phyloP scores from a whole-genome alignment of 1,140 invertebrate genomes.

The Sinonovacula constricta region DNA sequence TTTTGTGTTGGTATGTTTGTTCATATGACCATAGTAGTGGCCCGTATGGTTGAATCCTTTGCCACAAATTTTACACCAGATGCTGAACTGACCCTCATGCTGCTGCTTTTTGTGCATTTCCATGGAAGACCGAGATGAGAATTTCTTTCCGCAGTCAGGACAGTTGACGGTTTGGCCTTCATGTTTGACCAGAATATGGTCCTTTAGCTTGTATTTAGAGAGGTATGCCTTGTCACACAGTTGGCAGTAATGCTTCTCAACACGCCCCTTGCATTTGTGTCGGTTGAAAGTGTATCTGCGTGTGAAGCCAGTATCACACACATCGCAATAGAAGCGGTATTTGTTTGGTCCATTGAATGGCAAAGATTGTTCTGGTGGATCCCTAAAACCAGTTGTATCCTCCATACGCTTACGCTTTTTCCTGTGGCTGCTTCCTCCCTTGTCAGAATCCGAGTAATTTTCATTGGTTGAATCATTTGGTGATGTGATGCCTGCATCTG shows the following conservation, averaged over 20 bases:
- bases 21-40: conserved; percentile 52
- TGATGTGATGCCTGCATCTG: neutral
- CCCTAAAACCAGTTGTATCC: conserved; percentile 37
- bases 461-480: no score
- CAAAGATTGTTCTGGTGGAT: conserved; percentile 40
- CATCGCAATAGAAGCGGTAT: conserved; percentile 48
- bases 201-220: conserved; percentile 48
- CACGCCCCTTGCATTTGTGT: conserved; percentile 44
- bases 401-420: conserved; percentile 37
- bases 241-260: conserved; percentile 51
- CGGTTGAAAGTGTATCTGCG: conserved; percentile 45
- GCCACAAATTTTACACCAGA: conserved; percentile 45
- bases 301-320: conserved; percentile 47
- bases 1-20: conserved; percentile 49
- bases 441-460: neutral
- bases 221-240: conserved; percentile 50
- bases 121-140: conserved; percentile 44
- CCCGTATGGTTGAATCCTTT: conserved; percentile 48
- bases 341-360: conserved; percentile 48
- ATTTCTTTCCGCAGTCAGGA: conserved; percentile 44
- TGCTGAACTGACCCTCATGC: conserved; percentile 45
- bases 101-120: conserved; percentile 52
- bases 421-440: neutral
- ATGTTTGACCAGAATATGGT: conserved; percentile 45
- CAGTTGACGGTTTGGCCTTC: conserved; percentile 47